These are phyloP conservation scores for Cecropterus lyciades DNA, from an alignment of 1,140 invertebrate genomes.

Conservation along the genomic window DNA sequence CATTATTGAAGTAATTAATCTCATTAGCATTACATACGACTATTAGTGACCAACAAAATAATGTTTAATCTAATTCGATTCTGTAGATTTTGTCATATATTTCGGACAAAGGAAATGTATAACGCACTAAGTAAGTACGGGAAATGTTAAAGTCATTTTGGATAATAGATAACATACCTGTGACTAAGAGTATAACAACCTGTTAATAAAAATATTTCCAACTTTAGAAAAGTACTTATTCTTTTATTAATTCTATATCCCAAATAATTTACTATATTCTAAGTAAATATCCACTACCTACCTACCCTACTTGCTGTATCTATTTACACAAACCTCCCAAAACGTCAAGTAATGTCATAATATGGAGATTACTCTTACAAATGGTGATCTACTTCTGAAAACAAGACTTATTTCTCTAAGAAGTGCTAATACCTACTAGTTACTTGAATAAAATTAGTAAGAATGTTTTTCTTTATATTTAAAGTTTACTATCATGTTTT, in stretches of 20 bases:
- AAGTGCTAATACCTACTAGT: too few relatives aligned
- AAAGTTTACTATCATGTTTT: too few relatives aligned
- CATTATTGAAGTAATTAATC: conserved; percentile 53
- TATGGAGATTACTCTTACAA: too few relatives aligned
- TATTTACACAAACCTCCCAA: too few relatives aligned
- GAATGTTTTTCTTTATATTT: too few relatives aligned
- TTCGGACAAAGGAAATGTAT: conserved; percentile 16
- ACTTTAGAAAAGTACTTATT: conserved; percentile 45
- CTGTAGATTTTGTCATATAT: conserved; percentile 31
- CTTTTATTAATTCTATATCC: conserved; percentile 35
- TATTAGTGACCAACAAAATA: conserved; percentile 18
- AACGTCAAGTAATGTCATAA: too few relatives aligned
- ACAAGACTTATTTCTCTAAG: too few relatives aligned
- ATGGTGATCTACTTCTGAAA: too few relatives aligned
- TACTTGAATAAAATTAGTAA: too few relatives aligned
- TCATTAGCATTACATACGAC: conserved; percentile 20
- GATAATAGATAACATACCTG: conserved; percentile 46
- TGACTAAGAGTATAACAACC: conserved; percentile 71
- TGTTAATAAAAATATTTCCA: conserved; percentile 82
- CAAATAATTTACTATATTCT: too few relatives aligned
- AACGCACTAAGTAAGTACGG: conserved; percentile 1
- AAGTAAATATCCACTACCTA: too few relatives aligned
- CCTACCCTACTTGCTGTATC: too few relatives aligned
- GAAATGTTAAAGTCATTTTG: conserved; percentile 41
- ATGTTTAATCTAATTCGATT: conserved; percentile 39